A percentile compares a stretch with the other conserved stretches of the same genome.
Conservation (phyloP, 2,797 vertebrate genomes). For the Orientallactaga sibirica region DNA sequence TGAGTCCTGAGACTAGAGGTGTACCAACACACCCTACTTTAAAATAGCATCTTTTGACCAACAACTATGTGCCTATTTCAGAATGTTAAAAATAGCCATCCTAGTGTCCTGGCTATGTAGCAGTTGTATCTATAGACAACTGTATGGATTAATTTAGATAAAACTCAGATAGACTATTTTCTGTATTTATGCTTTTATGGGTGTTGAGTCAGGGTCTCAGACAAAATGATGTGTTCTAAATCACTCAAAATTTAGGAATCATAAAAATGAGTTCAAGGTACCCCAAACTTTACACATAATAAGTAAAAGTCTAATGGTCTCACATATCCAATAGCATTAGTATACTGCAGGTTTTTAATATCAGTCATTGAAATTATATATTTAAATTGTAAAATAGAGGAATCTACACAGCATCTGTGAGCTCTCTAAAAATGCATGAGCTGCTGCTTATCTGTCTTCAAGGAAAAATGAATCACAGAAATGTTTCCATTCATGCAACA, state of each 20-base stretch:
- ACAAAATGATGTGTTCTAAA: conserved; percentile 50
- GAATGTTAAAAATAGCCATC: conserved; percentile 32
- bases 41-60: conserved; percentile 19
- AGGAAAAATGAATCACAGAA: conserved; percentile 77
- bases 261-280: conserved; percentile 45
- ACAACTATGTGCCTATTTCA: conserved; percentile 13
- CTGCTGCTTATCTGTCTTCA: conserved; percentile 62
- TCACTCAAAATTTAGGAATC: conserved; percentile 31
- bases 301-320: background rate
- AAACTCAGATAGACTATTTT: conserved; percentile 30
- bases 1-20: too few relatives aligned
- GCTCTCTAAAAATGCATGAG: conserved; percentile 74
- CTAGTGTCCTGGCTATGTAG: background rate
- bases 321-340: conserved; percentile 14
- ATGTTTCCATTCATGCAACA: conserved; percentile 62
- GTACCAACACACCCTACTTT: too few relatives aligned
- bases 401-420: conserved; percentile 60
- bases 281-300: conserved; percentile 40
- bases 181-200: conserved; percentile 54
- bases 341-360: conserved; percentile 50
- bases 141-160: conserved; percentile 58
- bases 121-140: conserved; percentile 7
- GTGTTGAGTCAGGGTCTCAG: conserved; percentile 15
- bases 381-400: conserved; percentile 49
- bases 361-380: conserved; percentile 66